Evolutionary conservation across 2,113 vertebrate genomes (phyloP), one percentile per base, ranked within the genome.

Genomic region (Peromyscus leucopus): DNA sequence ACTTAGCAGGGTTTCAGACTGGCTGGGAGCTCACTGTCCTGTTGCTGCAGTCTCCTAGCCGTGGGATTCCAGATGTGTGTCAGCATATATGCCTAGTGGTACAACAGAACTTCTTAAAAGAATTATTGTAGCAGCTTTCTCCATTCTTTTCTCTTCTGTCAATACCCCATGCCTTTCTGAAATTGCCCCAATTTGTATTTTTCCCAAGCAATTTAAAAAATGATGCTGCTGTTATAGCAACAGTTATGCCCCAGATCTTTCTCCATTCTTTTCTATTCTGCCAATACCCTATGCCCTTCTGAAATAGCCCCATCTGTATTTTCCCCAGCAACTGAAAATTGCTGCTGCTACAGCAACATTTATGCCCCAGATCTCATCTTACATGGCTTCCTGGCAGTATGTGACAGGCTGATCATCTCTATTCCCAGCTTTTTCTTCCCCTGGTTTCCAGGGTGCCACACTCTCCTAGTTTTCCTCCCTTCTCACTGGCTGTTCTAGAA

Each of bases 401-500:
- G 93, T 93, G 48, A 94, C 26, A 78, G 42, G 42, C 51, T 78
- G 76, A 71, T 80, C 61, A 82, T 71, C 42, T 86, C 46, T 72
- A 36, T 42, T 39, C 69, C 88, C 83, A 90, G 86, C 61, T 24
- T n/a, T 89, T 95, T 93, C 86, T 91, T 96, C 72, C 86, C 42
- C 95, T 96, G 69, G 57, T 93, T 94, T 95, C 75, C 19, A 85
- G 76, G 72, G 74, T 57, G 74, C 33, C 55, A 67, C 22, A 72
- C 8, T 86, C 65, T 65, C 15, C 72, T 57, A 67, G 33, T 46
- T 93, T 90, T 79, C 69, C 42, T 95, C 65, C 61, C 89, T 93
- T 61, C 21, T 86, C 28, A 57, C 33, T 90, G 82, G 42, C 28
- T 24, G 79, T 95, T 97, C 21, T 96, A 91, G 57, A 95, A 93